Evolutionary conservation across 2,113 vertebrate genomes (phyloP).

Genomic region (Gasterosteus nipponicus): DNA sequence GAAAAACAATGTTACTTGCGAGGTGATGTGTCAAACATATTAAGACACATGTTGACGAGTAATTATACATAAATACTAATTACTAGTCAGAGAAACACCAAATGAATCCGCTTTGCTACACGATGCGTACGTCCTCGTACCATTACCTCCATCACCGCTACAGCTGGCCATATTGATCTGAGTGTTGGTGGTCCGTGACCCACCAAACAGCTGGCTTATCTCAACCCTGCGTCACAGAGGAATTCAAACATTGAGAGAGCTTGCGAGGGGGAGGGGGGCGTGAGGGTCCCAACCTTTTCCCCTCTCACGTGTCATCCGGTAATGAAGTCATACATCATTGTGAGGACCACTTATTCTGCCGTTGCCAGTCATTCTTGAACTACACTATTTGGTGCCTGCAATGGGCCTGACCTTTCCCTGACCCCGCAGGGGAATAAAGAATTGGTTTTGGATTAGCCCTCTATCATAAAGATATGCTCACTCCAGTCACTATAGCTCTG

Average conservation of each 20-base stretch:
- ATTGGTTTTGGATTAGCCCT: slow-evolving; percentile 44
- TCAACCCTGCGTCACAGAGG: slow-evolving; percentile 48
- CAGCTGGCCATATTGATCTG: slow-evolving; percentile 58
- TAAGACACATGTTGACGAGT: not conserved
- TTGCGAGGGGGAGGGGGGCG: not conserved
- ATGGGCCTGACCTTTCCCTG: slow-evolving; percentile 27
- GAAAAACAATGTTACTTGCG: not conserved
- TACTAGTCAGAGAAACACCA: not conserved
- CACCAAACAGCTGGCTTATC: slow-evolving; percentile 44
- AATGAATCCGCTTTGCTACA: slow-evolving; percentile 4
- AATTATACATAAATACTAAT: too few species aligned
- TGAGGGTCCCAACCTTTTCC: slow-evolving; percentile 17
- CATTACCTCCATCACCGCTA: slow-evolving; percentile 19
- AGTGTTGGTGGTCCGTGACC: slow-evolving; percentile 32
- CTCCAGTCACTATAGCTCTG: slow-evolving; percentile 4
- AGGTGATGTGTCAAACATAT: not conserved
- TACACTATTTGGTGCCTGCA: slow-evolving; percentile 5
- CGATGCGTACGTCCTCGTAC: slow-evolving; percentile 9
- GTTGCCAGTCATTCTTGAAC: slow-evolving; percentile 35
- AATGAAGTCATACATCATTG: slow-evolving; percentile 58
- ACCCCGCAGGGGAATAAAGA: slow-evolving; percentile 44
- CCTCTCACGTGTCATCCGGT: slow-evolving; percentile 25
- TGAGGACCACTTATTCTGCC: slow-evolving; percentile 17
- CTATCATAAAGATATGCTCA: slow-evolving; percentile 38
- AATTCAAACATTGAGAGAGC: slow-evolving; percentile 41